Conservation (phyloP, 2,888 invertebrate species). For the Drosophila sordidapex region DNA sequence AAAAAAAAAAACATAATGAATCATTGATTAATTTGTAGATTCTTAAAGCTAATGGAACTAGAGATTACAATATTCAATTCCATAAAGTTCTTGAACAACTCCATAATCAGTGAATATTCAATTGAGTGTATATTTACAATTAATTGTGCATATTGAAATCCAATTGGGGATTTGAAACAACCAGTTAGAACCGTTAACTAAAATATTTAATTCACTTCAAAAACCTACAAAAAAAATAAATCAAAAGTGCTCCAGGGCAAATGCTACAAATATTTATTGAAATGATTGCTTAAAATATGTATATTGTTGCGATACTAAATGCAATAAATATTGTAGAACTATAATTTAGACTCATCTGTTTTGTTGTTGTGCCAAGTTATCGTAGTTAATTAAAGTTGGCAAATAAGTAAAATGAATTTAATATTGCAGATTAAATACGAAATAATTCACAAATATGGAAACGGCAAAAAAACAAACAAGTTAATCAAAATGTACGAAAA, state of each 20-base stretch:
- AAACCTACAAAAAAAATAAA: not conserved
- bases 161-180: constrained; percentile 21
- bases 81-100: not conserved
- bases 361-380: constrained; percentile 44
- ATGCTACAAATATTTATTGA: constrained; percentile 13
- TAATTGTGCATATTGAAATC: constrained; percentile 18
- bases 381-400: constrained; percentile 52
- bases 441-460: constrained; percentile 16
- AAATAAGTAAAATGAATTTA: constrained; percentile 42
- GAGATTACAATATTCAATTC: not conserved
- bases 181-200: not conserved
- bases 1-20: not conserved
- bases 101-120: constrained; percentile 10
- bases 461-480: constrained; percentile 2
- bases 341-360: constrained; percentile 40
- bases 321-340: constrained; percentile 13
- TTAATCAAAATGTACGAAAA: constrained; percentile 59
- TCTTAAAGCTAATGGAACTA: not conserved
- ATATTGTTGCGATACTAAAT: constrained; percentile 1
- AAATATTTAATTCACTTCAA: constrained; percentile 3
- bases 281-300: constrained; percentile 3
- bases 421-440: constrained; percentile 7
- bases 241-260: constrained; percentile 11
- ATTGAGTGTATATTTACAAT: constrained; percentile 19
- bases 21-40: not conserved